phyloP scores from a whole-genome alignment of 92 coral and sea anemone genomes.

The Epizoanthus fatuus region DNA sequence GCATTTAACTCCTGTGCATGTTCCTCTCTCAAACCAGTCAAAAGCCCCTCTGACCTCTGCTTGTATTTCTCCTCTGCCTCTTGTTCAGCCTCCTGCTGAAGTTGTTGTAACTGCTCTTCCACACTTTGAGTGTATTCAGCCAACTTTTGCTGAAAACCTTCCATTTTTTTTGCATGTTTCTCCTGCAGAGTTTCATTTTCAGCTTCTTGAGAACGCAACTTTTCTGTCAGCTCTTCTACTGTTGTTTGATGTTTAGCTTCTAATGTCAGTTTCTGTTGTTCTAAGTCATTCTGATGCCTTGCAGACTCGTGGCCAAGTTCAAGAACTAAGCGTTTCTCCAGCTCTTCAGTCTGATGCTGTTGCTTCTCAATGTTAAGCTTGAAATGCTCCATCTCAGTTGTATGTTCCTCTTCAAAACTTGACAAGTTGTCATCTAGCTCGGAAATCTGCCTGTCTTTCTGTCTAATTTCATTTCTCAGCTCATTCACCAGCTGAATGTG shows the following conservation, averaged over 20 bases:
- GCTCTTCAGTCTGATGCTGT: slow-evolving; percentile 85
- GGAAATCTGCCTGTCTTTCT: slow-evolving; percentile 71
- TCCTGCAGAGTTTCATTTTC: slow-evolving; percentile 71
- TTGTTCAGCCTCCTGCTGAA: slow-evolving; percentile 58
- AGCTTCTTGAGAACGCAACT: slow-evolving; percentile 56
- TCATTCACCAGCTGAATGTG: slow-evolving; percentile 61
- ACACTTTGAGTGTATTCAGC: slow-evolving; percentile 72
- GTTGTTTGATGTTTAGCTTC: slow-evolving; percentile 53
- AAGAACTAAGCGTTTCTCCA: slow-evolving; percentile 85
- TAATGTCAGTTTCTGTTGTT: slow-evolving; percentile 45
- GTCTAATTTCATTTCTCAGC: slow-evolving; percentile 66
- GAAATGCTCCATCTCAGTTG: slow-evolving; percentile 75
- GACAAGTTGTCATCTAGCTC: slow-evolving; percentile 89
- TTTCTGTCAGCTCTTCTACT: slow-evolving; percentile 54
- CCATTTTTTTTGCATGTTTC: slow-evolving; percentile 79
- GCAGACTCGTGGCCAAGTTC: slow-evolving; percentile 89
- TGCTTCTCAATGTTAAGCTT: slow-evolving; percentile 76
- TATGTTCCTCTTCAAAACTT: slow-evolving; percentile 91
- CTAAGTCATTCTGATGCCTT: slow-evolving; percentile 75
- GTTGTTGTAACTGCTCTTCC: slow-evolving; percentile 77
- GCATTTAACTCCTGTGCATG: slow-evolving; percentile 54
- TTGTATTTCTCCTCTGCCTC: slow-evolving; percentile 61
- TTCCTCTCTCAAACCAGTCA: slow-evolving; percentile 35
- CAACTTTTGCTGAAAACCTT: slow-evolving; percentile 68
- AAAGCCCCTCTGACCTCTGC: not conserved